Base-by-base conservation (phyloP, 2,888 invertebrate genomes). In the Pristionchus japonicus region DNA sequence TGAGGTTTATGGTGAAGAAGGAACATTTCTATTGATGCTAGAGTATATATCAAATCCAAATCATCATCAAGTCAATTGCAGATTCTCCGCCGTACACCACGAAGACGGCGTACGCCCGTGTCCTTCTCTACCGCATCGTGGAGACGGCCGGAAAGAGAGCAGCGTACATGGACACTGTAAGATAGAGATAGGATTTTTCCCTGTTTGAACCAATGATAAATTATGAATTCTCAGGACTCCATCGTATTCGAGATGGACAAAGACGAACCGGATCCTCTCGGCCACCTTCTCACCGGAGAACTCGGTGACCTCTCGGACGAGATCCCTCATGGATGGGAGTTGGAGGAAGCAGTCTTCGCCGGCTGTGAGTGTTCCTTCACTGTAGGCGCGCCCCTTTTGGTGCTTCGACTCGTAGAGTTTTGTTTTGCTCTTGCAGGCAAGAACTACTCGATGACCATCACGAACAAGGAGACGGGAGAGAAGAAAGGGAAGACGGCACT, bases 131-230 rank as follows among this genome's bases (percentile, higher is more conserved):
- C n/a, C 40, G 43, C 4, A 40, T 77, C 47, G n/a, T 47, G 11
- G 13, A 77, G 20, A 13, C 3, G 4, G 80, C 31, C 34, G 80
- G 80, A 43, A n/a, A n/a, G 4, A 31, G 80, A n/a, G 80, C 80
- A 3, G 43, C 47, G 0, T 80, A 80, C 17, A 80, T 80, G 80
- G 80, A 80, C n/a, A 80, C 80, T 7, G 80, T 80, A 20, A 80
- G 70, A 20, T 37, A 23, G 6, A 57, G 7, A 2, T 70, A 17
- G 3, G 34, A 13, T 70, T 3, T 57, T 3, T 20, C 27, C 13
- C 64, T 31, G 1, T 15, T 31, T 15, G 31, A 70, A 37, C 20
- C n/a, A 27, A 64, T 23, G 9, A 27, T 64, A 17, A 64, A 9
- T n/a, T 43, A 43, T 43, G 7, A 9, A 6, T 9, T 43, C 11